phyloP scores from a whole-genome alignment of 2,888 invertebrate species.

The Campopleginae sp. region DNA sequence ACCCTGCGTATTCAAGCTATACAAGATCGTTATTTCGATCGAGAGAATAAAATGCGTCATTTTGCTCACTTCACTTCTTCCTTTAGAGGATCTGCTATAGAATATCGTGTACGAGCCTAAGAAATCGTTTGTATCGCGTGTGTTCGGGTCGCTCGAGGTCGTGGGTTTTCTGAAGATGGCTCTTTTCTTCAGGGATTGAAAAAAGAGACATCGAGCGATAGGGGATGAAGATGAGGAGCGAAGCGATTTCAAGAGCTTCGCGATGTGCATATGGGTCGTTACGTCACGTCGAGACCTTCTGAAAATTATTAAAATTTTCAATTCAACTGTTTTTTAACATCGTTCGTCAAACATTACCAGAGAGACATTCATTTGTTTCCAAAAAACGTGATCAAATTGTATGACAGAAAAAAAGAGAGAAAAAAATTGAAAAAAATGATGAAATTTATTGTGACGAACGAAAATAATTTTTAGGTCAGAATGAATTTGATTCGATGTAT shows the following conservation, averaged over 20 bases:
- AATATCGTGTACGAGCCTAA: constrained; percentile 2
- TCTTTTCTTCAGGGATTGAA: constrained; percentile 45
- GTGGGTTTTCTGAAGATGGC: constrained; percentile 10
- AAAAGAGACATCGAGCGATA: constrained; percentile 18
- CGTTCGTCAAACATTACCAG: too few relatives aligned
- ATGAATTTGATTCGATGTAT: neutral
- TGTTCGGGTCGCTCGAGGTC: constrained; percentile 14
- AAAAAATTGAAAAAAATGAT: neutral
- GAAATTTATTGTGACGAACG: neutral
- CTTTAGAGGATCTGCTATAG: constrained; percentile 7
- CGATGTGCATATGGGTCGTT: constrained; percentile 3
- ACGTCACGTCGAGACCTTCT: neutral
- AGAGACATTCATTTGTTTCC: too few relatives aligned
- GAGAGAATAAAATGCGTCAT: constrained; percentile 40
- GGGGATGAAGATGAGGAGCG: constrained; percentile 69
- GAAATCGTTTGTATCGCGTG: constrained; percentile 28
- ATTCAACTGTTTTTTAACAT: neutral
- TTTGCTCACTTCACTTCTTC: constrained; percentile 20
- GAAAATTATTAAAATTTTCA: neutral
- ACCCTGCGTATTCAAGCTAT: constrained; percentile 30
- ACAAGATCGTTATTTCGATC: constrained; percentile 62
- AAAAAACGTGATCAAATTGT: too few relatives aligned
- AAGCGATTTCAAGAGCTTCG: constrained; percentile 53
- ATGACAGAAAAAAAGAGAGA: too few relatives aligned
- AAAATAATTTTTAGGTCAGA: neutral